Conservation (phyloP, 2,113 vertebrate genomes). For the Hippocampus comes region DNA sequence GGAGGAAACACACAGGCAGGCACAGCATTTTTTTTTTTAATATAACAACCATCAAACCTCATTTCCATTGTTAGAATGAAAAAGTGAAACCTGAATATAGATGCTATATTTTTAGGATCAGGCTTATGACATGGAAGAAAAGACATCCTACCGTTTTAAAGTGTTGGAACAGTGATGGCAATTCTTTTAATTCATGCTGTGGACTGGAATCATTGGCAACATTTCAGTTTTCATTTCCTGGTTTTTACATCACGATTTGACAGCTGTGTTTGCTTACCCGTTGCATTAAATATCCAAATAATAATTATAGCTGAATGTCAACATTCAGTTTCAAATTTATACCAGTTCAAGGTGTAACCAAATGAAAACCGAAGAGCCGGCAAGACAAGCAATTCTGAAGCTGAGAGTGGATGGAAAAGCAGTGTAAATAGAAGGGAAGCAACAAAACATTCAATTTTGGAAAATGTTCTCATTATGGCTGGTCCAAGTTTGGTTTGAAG, state of each 20-base stretch:
- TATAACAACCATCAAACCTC: neutral
- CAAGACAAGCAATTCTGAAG: no score
- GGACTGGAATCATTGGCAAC: neutral
- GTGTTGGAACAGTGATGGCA: no score
- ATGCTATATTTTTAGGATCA: neutral
- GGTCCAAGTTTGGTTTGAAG: neutral
- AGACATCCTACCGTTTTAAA: no score
- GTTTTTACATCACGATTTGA: no score
- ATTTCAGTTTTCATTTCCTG: neutral
- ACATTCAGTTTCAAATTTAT: no score
- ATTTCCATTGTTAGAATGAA: neutral
- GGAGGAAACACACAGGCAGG: constrained; percentile 76
- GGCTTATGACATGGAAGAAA: no score
- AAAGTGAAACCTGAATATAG: neutral
- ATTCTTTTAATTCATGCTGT: no score
- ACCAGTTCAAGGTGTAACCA: no score
- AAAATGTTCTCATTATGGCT: neutral
- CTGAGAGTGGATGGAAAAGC: neutral
- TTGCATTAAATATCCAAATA: no score
- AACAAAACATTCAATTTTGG: neutral
- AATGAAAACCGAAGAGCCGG: no score
- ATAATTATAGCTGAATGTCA: no score
- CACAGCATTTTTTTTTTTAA: neutral
- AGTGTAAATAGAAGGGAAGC: neutral
- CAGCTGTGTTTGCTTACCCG: no score